Base-by-base conservation (phyloP, 2,888 invertebrate genomes). In the Gastrophysa polygoni region DNA sequence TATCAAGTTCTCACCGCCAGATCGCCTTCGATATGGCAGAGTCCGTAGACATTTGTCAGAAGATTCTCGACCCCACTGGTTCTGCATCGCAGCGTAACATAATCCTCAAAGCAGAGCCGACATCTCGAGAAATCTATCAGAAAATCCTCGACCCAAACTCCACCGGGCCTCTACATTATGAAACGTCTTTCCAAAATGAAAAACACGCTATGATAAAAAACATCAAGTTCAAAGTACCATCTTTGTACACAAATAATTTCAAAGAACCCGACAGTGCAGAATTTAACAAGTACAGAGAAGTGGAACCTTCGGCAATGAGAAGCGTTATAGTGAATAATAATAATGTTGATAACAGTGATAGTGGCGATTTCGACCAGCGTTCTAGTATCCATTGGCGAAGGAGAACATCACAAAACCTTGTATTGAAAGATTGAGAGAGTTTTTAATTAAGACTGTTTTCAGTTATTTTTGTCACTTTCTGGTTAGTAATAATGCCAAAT, bases 331-430 rank as follows among this genome's bases (percentile, higher is more conserved):
- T 79, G 49, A 78, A 77, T 57, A 73, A 68, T 59, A 73, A 68
- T 59, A 68, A 61, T 59, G 68, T 11, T 1, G 38, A 17, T 54
- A 56, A 52, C 16, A 57, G 54, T 48, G 52, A 43, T 14, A 28
- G 59, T 52, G 47, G 52, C 52, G 55, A 54, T 29, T 43, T 49
- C 11, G 54, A 43, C 16, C 59, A 65, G 49, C 64, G 69, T n/a
- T 73, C 64, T 59, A 83, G 82, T 66, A 77, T 82, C 63, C 84
- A 85, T 68, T 85, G 85, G 85, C 80, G 85, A 44, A 82, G 84
- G 68, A 80, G 81, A 59, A 81, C 81, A 18, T 78, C 79, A 14
- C 79, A 80, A 69, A 78, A 76, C 74, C 75, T 79, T 24, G 70
- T 73, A 60, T 67, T 73, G 54, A 73, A 71, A 51, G 64, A 71